A percentile compares a stretch with the other conserved stretches of the same genome.
phyloP scores from a whole-genome alignment of 2,113 vertebrate genomes.

The Rhagologus leucostigma region DNA sequence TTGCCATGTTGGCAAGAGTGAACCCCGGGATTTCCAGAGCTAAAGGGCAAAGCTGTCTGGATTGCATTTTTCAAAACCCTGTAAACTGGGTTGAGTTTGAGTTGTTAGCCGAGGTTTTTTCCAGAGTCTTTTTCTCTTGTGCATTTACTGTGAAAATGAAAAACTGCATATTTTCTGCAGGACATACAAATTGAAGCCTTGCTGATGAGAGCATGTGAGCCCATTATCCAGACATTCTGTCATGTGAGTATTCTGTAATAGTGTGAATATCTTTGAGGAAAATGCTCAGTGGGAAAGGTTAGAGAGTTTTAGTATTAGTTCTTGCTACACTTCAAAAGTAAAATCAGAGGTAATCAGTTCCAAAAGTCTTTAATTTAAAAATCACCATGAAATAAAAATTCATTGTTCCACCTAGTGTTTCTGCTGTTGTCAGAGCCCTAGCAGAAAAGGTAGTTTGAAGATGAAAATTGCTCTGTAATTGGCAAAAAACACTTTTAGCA shows the following conservation, averaged over 20 bases:
- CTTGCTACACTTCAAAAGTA: neutral
- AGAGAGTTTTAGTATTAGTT: neutral
- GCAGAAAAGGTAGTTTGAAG: neutral
- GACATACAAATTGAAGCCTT: conserved; percentile 98
- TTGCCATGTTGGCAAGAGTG: neutral
- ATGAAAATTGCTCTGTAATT: neutral
- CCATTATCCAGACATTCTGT: conserved; percentile 88
- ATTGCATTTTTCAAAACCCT: neutral
- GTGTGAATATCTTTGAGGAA: neutral
- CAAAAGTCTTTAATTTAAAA: neutral
- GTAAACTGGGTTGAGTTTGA: neutral
- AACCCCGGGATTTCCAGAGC: neutral
- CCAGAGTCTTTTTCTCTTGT: neutral
- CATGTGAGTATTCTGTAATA: conserved; percentile 76
- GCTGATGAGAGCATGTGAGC: conserved; percentile 94
- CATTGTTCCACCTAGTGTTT: neutral
- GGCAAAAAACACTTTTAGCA: neutral
- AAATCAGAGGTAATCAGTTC: neutral
- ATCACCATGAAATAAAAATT: neutral
- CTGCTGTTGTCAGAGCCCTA: neutral
- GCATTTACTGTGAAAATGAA: neutral
- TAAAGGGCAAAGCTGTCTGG: neutral
- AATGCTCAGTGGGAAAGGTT: neutral
- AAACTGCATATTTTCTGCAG: conserved; percentile 62
- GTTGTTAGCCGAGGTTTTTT: neutral